These are phyloP conservation scores for Vulpes lagopus DNA, from an alignment of 2,113 vertebrate genomes.

Conservation along the genomic window DNA sequence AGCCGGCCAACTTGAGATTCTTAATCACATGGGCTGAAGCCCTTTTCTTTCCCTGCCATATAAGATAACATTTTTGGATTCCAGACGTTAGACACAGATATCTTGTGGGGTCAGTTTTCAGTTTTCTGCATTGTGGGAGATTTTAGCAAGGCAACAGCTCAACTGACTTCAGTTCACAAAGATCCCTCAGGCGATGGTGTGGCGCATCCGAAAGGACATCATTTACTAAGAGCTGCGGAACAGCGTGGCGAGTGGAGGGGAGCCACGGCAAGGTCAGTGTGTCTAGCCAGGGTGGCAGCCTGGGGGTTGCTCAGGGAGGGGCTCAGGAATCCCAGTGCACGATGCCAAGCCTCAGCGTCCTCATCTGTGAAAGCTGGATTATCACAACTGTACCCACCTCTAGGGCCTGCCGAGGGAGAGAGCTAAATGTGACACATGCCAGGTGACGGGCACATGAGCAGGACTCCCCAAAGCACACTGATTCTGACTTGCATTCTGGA, in stretches of 20 bases:
- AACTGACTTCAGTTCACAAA: background rate
- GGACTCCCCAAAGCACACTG: no score
- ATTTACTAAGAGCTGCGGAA: no score
- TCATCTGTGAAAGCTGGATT: no score
- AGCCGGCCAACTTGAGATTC: background rate
- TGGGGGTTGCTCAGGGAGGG: background rate
- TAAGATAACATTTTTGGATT: background rate
- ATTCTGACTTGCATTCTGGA: background rate
- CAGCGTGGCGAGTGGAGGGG: background rate
- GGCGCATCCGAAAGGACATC: background rate
- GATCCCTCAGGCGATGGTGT: background rate
- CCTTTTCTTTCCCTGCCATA: background rate
- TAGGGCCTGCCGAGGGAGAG: background rate
- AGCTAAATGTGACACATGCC: no score
- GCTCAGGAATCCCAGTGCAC: background rate
- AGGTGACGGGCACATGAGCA: background rate
- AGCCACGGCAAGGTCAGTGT: background rate
- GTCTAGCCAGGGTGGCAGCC: background rate
- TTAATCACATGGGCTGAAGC: background rate
- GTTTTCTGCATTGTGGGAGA: background rate
- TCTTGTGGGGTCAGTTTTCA: background rate
- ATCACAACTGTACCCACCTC: background rate
- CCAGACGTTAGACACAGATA: background rate
- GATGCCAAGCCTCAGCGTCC: background rate
- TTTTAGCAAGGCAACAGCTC: background rate